Percentiles rank a stretch among this genome's conserved stretches.
Conservation (phyloP, 2,797 vertebrate species). For the Crypturellus tataupa region DNA sequence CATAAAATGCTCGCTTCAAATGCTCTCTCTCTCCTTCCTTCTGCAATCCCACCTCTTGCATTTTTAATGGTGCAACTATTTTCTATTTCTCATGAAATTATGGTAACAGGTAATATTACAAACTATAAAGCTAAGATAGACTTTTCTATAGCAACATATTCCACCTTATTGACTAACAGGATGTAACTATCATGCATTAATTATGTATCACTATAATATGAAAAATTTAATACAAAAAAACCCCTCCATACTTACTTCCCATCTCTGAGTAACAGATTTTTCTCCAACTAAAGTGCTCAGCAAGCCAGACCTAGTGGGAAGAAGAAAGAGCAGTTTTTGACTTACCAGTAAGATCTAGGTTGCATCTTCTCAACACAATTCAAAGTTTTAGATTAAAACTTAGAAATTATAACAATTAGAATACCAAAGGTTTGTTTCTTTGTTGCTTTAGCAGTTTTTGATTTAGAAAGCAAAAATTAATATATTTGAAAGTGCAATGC, state of each 20-base stretch:
- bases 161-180: background rate
- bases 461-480: background rate
- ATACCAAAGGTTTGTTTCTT: background rate
- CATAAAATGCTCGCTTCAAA: accelerated
- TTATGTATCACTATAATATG: accelerated
- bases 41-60: background rate
- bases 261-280: constrained; percentile 97
- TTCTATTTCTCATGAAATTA: background rate
- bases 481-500: background rate
- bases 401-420: background rate
- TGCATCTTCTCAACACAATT: background rate
- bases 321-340: background rate
- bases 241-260: constrained; percentile 88
- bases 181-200: background rate
- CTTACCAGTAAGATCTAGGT: background rate
- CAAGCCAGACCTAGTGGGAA: constrained; percentile 89
- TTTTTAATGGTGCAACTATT: background rate
- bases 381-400: background rate
- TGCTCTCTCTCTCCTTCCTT: background rate
- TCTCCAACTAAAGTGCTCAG: constrained; percentile 97
- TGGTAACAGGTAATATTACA: background rate
- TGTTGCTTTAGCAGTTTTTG: background rate
- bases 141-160: background rate
- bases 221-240: background rate
- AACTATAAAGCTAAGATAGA: background rate